phyloP scores from a whole-genome alignment of 2,797 vertebrate genomes.

The Helarctos malayanus region DNA sequence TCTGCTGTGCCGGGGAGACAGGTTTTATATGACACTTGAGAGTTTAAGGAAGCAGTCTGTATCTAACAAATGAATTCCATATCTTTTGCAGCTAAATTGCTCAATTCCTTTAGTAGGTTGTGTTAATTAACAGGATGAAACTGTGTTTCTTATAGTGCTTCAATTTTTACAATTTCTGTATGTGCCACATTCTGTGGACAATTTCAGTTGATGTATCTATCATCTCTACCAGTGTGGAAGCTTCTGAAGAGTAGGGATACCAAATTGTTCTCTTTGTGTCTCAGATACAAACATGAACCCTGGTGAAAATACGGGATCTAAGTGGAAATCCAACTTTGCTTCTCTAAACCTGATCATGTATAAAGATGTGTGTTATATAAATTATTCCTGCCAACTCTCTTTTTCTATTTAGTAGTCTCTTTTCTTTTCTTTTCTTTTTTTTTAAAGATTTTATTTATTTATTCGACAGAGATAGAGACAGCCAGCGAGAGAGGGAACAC shows the following conservation, averaged over 20 bases:
- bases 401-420: neutral
- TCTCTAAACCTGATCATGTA: neutral
- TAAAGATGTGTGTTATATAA: neutral
- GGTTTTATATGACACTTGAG: neutral
- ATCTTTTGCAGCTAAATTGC: neutral
- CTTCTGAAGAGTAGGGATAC: neutral
- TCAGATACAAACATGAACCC: neutral
- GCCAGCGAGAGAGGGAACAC: no score
- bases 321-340: constrained; percentile 12
- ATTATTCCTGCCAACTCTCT: neutral
- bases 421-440: neutral
- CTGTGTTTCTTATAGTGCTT: neutral
- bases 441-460: no score
- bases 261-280: neutral
- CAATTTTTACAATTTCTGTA: neutral
- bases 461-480: no score
- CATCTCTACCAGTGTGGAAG: neutral
- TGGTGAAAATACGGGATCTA: neutral
- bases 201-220: neutral
- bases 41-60: neutral
- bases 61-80: neutral
- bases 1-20: neutral
- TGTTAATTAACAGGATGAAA: neutral
- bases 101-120: neutral
- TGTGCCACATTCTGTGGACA: neutral